A percentile compares a stretch with the other conserved stretches of the same genome.
phyloP scores from a whole-genome alignment of 2,797 vertebrate genomes.

The Picus viridis region DNA sequence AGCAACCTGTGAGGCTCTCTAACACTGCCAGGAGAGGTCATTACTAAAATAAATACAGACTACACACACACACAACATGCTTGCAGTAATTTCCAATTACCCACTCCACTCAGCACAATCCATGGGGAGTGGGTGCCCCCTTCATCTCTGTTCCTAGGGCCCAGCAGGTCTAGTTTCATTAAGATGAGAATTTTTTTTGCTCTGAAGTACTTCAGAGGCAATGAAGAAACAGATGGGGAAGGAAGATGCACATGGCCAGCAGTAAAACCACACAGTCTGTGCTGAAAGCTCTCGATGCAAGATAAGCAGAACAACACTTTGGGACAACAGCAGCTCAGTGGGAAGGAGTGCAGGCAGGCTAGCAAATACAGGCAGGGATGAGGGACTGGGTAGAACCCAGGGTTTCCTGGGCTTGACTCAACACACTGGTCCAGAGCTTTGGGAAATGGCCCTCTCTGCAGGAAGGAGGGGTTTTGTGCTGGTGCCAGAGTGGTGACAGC shows the following conservation, averaged over 20 bases:
- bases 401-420: neutral
- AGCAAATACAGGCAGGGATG: neutral
- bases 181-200: neutral
- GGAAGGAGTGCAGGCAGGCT: neutral
- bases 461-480: neutral
- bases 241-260: conserved; percentile 15
- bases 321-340: neutral
- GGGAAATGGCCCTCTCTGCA: neutral
- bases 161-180: neutral
- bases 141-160: neutral
- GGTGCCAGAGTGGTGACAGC: neutral
- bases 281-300: neutral
- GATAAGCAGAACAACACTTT: neutral
- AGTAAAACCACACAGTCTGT: neutral
- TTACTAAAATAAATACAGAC: neutral
- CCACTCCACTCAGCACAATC: neutral
- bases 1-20: neutral
- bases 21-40: neutral
- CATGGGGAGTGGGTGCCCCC: neutral
- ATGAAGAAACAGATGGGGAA: conserved; percentile 23
- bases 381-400: neutral
- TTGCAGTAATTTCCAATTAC: conserved; percentile 1
- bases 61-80: neutral
- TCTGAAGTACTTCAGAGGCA: conserved; percentile 8
- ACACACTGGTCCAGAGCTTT: neutral